phyloP scores from a whole-genome alignment of 1,140 invertebrate species.

The Samia ricini region DNA sequence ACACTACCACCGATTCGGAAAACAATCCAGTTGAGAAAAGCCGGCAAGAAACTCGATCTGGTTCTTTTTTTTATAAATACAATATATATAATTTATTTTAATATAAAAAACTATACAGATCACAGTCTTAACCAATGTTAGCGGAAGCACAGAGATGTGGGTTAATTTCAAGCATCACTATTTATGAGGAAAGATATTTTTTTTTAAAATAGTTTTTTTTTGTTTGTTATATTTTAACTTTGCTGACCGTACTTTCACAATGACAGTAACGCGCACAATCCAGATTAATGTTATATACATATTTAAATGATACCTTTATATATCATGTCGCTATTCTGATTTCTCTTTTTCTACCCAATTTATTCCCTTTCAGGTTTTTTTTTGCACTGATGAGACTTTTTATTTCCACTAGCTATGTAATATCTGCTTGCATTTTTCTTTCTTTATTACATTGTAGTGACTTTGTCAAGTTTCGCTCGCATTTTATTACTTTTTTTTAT shows the following conservation, averaged over 20 bases:
- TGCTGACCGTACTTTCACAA: constrained; percentile 44
- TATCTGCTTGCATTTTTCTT: constrained; percentile 60
- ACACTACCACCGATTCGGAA: too few species aligned
- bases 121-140: too few species aligned
- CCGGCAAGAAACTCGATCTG: too few species aligned
- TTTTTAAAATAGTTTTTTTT: too few species aligned
- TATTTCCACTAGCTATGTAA: constrained; percentile 36
- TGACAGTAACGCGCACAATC: constrained; percentile 51
- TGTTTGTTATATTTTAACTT: constrained; percentile 28
- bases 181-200: too few species aligned
- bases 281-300: constrained; percentile 72
- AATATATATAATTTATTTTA: too few species aligned
- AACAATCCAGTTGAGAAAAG: too few species aligned
- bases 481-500: not conserved
- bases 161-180: too few species aligned
- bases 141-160: too few species aligned
- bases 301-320: constrained; percentile 66
- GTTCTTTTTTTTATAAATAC: too few species aligned
- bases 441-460: constrained; percentile 27
- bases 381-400: constrained; percentile 1
- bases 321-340: constrained; percentile 46
- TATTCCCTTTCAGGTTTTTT: constrained; percentile 11
- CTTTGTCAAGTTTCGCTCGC: not conserved
- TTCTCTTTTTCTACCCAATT: constrained; percentile 25
- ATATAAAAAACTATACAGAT: too few species aligned